These are phyloP conservation scores for Fragum fragum DNA, from an alignment of 2,888 invertebrate genomes.

Conservation along the genomic window DNA sequence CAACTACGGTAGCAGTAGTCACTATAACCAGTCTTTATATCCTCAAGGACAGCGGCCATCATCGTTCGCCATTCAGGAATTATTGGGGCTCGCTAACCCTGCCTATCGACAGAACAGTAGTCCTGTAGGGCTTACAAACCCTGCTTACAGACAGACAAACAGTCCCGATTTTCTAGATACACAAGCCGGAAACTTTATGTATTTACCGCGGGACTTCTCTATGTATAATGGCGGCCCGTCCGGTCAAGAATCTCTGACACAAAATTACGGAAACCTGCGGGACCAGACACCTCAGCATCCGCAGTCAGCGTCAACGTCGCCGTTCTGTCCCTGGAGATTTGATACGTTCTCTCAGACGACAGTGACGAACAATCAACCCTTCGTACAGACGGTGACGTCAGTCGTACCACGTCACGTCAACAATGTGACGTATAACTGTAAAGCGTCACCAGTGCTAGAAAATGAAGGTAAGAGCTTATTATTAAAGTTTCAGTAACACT, in stretches of 20 bases:
- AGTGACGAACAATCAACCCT: slow-evolving; percentile 43
- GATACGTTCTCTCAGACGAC: slow-evolving; percentile 66
- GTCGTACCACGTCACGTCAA: slow-evolving; percentile 59
- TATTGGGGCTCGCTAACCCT: slow-evolving; percentile 89
- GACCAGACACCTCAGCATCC: slow-evolving; percentile 66
- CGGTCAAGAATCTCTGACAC: slow-evolving; percentile 51
- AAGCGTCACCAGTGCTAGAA: slow-evolving; percentile 62
- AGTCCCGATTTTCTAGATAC: slow-evolving; percentile 75
- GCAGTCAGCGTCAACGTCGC: slow-evolving; percentile 50
- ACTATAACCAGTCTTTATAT: slow-evolving; percentile 74
- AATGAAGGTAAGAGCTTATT: slow-evolving; percentile 77
- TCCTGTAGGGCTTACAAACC: slow-evolving; percentile 88
- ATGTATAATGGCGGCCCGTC: slow-evolving; percentile 43
- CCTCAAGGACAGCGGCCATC: slow-evolving; percentile 90
- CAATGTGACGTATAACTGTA: slow-evolving; percentile 62
- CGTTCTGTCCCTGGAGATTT: slow-evolving; percentile 80
- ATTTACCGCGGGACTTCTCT: slow-evolving; percentile 52
- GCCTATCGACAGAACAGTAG: slow-evolving; percentile 51
- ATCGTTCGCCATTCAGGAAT: slow-evolving; percentile 96
- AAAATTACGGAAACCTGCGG: slow-evolving; percentile 41
- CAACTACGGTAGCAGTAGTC: slow-evolving; percentile 70
- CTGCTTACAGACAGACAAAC: slow-evolving; percentile 74
- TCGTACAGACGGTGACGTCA: slow-evolving; percentile 52
- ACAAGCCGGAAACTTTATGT: slow-evolving; percentile 65
- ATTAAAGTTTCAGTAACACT: too few species aligned